A percentile compares a stretch with the other conserved stretches of the same genome.
These are phyloP conservation scores for Colletes collaris DNA, from an alignment of 2,888 invertebrate species.

Conservation along the genomic window DNA sequence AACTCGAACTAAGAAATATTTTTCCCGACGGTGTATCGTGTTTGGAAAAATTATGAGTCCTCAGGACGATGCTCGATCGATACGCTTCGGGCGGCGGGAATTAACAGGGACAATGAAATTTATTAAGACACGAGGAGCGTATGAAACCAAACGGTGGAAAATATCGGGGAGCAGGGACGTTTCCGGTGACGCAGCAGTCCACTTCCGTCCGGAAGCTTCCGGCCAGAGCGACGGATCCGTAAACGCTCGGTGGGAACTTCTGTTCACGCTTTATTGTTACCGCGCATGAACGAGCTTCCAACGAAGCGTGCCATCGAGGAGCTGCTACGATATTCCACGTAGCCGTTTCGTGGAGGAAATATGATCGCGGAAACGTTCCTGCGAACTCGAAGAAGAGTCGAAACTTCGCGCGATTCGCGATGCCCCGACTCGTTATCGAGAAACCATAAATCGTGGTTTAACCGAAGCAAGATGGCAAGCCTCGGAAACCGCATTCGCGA, in stretches of 20 bases:
- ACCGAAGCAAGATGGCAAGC: too few species aligned
- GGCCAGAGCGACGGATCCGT: constrained; percentile 59
- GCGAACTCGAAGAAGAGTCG: neutral
- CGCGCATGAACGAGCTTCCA: constrained; percentile 51
- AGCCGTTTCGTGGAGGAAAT: constrained; percentile 2
- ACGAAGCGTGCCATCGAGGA: constrained; percentile 44
- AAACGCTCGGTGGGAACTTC: constrained; percentile 65
- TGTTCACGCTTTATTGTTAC: constrained; percentile 63
- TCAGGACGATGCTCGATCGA: neutral
- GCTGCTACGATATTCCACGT: neutral
- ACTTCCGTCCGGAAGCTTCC: constrained; percentile 70
- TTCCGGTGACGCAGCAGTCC: constrained; percentile 67
- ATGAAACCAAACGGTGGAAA: constrained; percentile 53
- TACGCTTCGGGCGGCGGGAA: neutral
- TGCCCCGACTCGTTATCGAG: too few species aligned
- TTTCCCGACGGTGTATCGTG: too few species aligned
- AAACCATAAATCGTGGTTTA: too few species aligned
- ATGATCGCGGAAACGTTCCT: constrained; percentile 2
- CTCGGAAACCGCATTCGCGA: too few species aligned
- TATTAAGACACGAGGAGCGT: constrained; percentile 35
- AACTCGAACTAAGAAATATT: too few species aligned
- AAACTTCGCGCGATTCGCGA: too few species aligned
- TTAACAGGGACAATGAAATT: constrained; percentile 22
- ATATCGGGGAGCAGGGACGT: constrained; percentile 61
- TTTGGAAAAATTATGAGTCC: too few species aligned